Conservation (phyloP, 2,797 vertebrate genomes). For the Sebastes minor region DNA sequence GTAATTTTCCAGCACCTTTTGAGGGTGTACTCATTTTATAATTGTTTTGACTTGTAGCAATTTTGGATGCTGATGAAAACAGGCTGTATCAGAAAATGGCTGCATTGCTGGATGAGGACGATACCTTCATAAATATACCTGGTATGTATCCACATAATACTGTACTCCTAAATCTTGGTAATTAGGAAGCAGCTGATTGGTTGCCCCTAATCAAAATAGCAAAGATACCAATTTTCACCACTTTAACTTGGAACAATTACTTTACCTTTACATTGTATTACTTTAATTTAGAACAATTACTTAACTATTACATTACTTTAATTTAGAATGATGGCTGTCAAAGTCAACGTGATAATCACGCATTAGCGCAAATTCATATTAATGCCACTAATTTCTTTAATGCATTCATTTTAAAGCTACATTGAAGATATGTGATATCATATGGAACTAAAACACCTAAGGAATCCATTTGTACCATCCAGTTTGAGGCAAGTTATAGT, state of each 20-base stretch:
- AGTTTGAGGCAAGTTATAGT: no score
- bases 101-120: slow-evolving; percentile 82
- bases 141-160: slow-evolving; percentile 69
- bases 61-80: slow-evolving; percentile 75
- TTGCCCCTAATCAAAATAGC: background rate
- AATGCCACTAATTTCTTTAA: background rate
- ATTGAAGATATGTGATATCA: no score
- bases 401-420: no score
- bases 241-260: background rate
- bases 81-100: slow-evolving; percentile 80
- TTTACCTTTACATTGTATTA: background rate
- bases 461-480: no score
- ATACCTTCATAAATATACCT: slow-evolving; percentile 78
- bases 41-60: slow-evolving; percentile 73
- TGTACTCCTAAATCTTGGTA: background rate
- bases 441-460: no score
- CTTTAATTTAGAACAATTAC: background rate
- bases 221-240: background rate
- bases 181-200: background rate
- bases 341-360: no score
- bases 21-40: slow-evolving; percentile 35
- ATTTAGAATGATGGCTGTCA: background rate
- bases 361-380: background rate
- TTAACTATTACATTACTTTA: background rate
- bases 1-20: slow-evolving; percentile 38